Evolutionary conservation across 2,113 vertebrate species (phyloP).

Genomic region (Cacatua alba): DNA sequence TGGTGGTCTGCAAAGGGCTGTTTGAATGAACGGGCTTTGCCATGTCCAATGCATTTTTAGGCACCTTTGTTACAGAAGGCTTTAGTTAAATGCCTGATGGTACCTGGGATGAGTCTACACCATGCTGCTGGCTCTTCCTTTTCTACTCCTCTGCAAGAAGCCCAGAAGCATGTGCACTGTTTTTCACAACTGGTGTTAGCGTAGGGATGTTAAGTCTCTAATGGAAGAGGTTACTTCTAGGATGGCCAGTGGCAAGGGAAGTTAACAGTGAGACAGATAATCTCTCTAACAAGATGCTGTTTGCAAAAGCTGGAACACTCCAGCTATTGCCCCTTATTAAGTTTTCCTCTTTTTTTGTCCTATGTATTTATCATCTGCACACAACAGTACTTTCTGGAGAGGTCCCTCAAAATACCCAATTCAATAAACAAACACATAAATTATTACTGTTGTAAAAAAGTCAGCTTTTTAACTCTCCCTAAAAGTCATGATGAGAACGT

Average conservation of each 20-base stretch:
- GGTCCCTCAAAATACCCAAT: background rate
- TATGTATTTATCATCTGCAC: background rate
- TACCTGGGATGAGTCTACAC: background rate
- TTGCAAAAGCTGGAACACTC: background rate
- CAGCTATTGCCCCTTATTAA: background rate
- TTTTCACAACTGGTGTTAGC: background rate
- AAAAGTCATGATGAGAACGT: background rate
- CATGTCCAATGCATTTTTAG: background rate
- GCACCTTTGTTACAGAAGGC: background rate
- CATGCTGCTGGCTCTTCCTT: background rate
- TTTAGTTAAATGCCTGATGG: background rate
- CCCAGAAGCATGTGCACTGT: background rate
- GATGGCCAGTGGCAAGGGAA: slow-evolving; percentile 16
- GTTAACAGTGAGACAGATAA: background rate
- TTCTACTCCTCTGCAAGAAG: background rate
- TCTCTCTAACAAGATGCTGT: background rate
- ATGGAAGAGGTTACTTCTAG: background rate
- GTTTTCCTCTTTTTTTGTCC: background rate
- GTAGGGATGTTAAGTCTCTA: background rate
- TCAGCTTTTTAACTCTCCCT: background rate
- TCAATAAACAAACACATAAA: slow-evolving; percentile 29
- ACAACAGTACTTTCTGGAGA: background rate
- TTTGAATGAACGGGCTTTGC: background rate
- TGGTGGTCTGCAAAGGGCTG: background rate
- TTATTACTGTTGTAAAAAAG: background rate